phyloP scores from a whole-genome alignment of 2,113 vertebrate species.

The Melanerpes formicivorus region DNA sequence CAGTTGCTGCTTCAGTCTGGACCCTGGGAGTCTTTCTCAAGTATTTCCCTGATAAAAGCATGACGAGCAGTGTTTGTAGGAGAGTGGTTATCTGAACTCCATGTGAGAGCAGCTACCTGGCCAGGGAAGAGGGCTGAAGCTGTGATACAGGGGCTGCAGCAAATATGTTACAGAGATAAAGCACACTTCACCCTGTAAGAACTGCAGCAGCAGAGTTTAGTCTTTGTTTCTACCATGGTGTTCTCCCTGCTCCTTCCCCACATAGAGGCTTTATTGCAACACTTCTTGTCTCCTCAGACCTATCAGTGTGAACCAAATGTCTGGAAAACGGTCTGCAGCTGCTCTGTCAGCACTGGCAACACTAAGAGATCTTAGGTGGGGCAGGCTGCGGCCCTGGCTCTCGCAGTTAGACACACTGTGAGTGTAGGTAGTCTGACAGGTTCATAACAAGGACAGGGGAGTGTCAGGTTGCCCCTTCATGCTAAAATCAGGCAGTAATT shows the following conservation, averaged over 20 bases:
- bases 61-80: not conserved
- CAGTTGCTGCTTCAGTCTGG: not conserved
- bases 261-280: not conserved
- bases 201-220: not conserved
- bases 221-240: not conserved
- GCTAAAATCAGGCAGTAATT: not conserved
- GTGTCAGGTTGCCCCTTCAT: not conserved
- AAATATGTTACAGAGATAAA: not conserved
- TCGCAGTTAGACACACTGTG: not conserved
- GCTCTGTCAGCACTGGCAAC: not conserved
- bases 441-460: not conserved
- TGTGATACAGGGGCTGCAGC: not conserved
- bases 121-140: not conserved
- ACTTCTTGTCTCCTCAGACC: not conserved
- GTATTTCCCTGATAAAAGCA: not conserved
- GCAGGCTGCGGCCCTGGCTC: not conserved
- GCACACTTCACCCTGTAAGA: not conserved
- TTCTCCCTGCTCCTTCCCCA: not conserved
- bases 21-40: not conserved
- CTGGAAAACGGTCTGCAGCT: not conserved
- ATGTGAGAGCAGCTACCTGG: not conserved
- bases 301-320: not conserved
- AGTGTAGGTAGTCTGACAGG: not conserved
- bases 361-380: not conserved
- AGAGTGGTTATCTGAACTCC: not conserved